A percentile compares a stretch with the other conserved stretches of the same genome.
Evolutionary conservation across 2,797 vertebrate species (phyloP).

Genomic region (Salmo trutta): DNA sequence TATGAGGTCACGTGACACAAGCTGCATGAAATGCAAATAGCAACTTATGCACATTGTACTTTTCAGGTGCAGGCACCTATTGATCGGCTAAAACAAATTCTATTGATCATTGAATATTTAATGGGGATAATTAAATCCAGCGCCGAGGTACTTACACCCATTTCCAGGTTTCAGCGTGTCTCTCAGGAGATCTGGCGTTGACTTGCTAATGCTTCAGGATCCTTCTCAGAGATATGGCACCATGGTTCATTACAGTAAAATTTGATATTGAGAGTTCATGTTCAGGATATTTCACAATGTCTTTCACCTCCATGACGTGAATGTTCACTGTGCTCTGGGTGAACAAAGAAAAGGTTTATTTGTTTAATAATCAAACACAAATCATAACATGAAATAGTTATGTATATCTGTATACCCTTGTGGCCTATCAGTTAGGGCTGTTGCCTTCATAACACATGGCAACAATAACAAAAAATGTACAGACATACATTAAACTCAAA

Average conservation of each 20-base stretch:
- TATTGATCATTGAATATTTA: constrained; percentile 87
- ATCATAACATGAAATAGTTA: neutral
- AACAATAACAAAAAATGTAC: neutral
- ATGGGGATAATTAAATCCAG: constrained; percentile 82
- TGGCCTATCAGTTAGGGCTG: neutral
- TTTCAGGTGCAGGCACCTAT: constrained; percentile 75
- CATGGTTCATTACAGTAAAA: constrained; percentile 52
- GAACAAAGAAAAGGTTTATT: neutral
- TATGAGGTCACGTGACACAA: constrained; percentile 76
- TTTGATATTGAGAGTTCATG: constrained; percentile 40
- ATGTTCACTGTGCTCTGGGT: constrained; percentile 3
- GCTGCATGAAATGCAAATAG: constrained; percentile 84
- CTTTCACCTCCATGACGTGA: constrained; percentile 26
- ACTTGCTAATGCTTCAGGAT: constrained; percentile 47
- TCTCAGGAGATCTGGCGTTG: constrained; percentile 65
- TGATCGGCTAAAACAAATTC: constrained; percentile 79
- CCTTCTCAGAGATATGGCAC: constrained; percentile 38
- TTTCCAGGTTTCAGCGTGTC: constrained; percentile 69
- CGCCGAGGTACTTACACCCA: constrained; percentile 73
- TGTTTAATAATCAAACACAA: neutral
- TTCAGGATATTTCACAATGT: constrained; percentile 37
- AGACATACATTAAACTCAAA: constrained; percentile 3
- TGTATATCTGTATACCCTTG: constrained; percentile 10
- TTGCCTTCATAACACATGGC: neutral
- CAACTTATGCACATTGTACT: constrained; percentile 83